Conservation (phyloP, 2,113 vertebrate genomes). For the Dendropsophus ebraccatus region DNA sequence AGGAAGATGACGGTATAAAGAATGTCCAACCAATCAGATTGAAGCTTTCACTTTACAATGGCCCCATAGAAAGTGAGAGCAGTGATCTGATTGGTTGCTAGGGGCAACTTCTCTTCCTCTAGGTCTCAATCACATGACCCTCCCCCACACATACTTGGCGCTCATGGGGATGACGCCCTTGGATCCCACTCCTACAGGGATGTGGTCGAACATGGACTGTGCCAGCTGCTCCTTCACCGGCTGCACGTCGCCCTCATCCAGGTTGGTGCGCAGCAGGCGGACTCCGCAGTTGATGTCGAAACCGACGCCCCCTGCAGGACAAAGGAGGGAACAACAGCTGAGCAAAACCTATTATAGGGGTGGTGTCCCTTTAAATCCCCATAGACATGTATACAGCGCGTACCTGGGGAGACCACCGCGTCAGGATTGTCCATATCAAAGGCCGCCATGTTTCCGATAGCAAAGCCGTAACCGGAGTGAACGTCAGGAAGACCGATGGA, state of each 20-base stretch:
- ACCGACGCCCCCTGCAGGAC: slow-evolving; percentile 86
- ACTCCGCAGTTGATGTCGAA: slow-evolving; percentile 99
- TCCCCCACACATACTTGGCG: slow-evolving; percentile 83
- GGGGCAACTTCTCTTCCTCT: too few relatives aligned
- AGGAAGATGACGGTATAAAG: too few relatives aligned
- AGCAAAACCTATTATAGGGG: background rate
- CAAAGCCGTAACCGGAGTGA: slow-evolving; percentile 97
- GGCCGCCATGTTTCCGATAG: slow-evolving; percentile 98
- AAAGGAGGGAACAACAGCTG: background rate
- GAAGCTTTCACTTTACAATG: too few relatives aligned
- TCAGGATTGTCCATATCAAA: slow-evolving; percentile 91
- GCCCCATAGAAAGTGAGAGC: too few relatives aligned
- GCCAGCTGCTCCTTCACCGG: slow-evolving; percentile 97
- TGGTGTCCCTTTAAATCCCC: background rate
- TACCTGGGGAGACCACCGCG: slow-evolving; percentile 95
- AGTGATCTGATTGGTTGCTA: too few relatives aligned
- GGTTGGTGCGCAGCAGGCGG: slow-evolving; percentile 90
- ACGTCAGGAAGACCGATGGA: slow-evolving; percentile 97
- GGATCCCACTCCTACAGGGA: slow-evolving; percentile 95
- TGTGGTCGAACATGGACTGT: slow-evolving; percentile 96
- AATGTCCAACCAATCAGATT: too few relatives aligned
- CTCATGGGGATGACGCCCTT: slow-evolving; percentile 98
- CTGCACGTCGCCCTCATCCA: slow-evolving; percentile 94
- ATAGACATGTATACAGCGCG: background rate
- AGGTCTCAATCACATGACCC: too few relatives aligned